These are phyloP conservation scores for Leptinotarsa rubiginosa DNA, from an alignment of 2,888 invertebrate species.

Conservation along the genomic window DNA sequence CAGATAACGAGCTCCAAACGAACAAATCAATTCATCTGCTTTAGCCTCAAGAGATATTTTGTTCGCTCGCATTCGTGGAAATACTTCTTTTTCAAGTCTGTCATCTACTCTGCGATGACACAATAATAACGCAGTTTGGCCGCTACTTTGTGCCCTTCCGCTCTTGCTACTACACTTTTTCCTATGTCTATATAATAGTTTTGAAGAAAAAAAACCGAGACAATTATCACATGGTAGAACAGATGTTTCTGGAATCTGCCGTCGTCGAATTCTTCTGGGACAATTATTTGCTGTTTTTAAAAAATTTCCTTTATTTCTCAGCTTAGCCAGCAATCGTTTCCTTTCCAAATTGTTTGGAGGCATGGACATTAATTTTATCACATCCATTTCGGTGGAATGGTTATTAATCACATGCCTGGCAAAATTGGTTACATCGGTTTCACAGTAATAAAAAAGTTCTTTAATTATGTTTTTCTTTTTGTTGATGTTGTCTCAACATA, in stretches of 20 bases:
- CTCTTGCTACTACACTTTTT: constrained; percentile 38
- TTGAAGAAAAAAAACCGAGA: constrained; percentile 45
- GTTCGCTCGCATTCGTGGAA: constrained; percentile 38
- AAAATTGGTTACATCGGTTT: constrained; percentile 30
- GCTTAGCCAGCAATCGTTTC: constrained; percentile 13
- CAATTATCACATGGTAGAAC: constrained; percentile 45
- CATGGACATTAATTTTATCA: constrained; percentile 22
- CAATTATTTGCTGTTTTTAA: constrained; percentile 30
- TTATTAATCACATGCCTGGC: constrained; percentile 28
- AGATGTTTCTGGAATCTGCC: constrained; percentile 20
- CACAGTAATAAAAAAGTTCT: constrained; percentile 28
- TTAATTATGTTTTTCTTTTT: neutral
- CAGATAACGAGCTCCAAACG: constrained; percentile 35
- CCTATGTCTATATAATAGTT: constrained; percentile 44
- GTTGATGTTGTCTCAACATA: neutral
- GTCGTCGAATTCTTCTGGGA: no score
- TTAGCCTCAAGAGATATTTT: constrained; percentile 38
- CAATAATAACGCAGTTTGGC: constrained; percentile 14
- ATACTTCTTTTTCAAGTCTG: constrained; percentile 29
- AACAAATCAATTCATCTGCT: constrained; percentile 38
- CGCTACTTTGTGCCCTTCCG: constrained; percentile 8
- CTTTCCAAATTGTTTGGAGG: constrained; percentile 22
- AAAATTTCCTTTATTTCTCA: constrained; percentile 45
- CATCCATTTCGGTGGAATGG: constrained; percentile 20
- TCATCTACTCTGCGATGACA: constrained; percentile 15